These are phyloP conservation scores for Rhynchonema sp. DNA, from an alignment of 2,888 invertebrate genomes.

Conservation along the genomic window DNA sequence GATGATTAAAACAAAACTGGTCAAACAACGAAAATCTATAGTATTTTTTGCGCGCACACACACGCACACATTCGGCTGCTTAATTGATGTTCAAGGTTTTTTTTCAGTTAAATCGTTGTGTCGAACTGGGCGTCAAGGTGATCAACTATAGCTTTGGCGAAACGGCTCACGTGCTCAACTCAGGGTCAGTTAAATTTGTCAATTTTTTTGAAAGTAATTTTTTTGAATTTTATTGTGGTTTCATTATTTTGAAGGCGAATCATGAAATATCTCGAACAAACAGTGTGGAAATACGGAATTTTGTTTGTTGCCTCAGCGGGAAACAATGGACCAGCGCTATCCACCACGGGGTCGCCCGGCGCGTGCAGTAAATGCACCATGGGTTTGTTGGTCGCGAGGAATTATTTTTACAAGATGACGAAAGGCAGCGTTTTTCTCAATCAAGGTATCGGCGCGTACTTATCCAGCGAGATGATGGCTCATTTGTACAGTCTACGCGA, in stretches of 20 bases:
- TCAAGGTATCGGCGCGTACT: conserved; percentile 75
- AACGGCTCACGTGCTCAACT: conserved; percentile 69
- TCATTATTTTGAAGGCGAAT: conserved; percentile 45
- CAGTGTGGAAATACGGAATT: conserved; percentile 68
- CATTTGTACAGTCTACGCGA: conserved; percentile 78
- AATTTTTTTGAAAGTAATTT: neutral
- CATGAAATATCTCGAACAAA: conserved; percentile 41
- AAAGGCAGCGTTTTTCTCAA: neutral
- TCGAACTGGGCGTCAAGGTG: conserved; percentile 45
- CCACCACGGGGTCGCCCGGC: conserved; percentile 57
- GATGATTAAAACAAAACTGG: no score
- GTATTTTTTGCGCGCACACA: no score
- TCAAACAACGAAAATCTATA: no score
- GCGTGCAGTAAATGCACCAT: conserved; percentile 17
- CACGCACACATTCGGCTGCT: no score
- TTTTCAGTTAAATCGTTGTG: conserved; percentile 33
- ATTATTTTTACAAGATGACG: neutral
- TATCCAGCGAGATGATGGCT: conserved; percentile 90
- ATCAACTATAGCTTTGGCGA: conserved; percentile 98
- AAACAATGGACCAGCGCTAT: conserved; percentile 78
- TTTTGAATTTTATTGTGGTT: neutral
- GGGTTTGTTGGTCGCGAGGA: neutral
- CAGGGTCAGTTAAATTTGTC: conserved; percentile 47
- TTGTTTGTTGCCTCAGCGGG: conserved; percentile 85
- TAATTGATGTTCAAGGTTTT: no score